Percentiles rank a stretch among this genome's conserved stretches.
Evolutionary conservation across 2,888 invertebrate genomes (phyloP).

Genomic region (Pyralis farinalis): DNA sequence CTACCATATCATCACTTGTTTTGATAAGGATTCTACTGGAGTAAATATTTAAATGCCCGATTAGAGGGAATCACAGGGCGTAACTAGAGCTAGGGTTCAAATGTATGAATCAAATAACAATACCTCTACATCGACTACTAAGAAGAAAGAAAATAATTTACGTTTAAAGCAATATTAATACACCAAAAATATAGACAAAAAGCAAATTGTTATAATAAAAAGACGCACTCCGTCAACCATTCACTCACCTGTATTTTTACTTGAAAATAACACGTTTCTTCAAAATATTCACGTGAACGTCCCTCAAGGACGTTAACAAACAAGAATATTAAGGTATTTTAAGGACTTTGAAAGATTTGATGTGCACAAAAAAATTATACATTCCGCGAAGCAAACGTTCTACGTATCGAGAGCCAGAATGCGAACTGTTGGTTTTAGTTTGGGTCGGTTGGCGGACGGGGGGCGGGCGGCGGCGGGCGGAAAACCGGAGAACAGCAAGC

Average conservation of each 20-base stretch:
- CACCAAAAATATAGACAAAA: constrained; percentile 45
- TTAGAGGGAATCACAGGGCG: constrained; percentile 13
- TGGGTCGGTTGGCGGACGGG: constrained; percentile 42
- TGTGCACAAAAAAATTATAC: constrained; percentile 76
- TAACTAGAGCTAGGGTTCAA: constrained; percentile 38
- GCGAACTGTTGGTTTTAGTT: constrained; percentile 79
- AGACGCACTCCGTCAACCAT: constrained; percentile 77
- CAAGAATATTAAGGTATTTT: constrained; percentile 73
- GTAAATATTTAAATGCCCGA: constrained; percentile 23
- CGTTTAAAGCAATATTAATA: constrained; percentile 45
- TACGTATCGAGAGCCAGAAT: constrained; percentile 77
- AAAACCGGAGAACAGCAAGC: constrained; percentile 68
- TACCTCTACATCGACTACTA: constrained; percentile 25
- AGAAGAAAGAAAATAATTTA: constrained; percentile 23
- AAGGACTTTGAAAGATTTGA: constrained; percentile 72
- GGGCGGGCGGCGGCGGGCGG: constrained; percentile 54
- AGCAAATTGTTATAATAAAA: constrained; percentile 61
- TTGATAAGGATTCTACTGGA: constrained; percentile 40
- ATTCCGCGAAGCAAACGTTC: constrained; percentile 74
- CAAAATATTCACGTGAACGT: constrained; percentile 64
- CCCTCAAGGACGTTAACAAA: constrained; percentile 58
- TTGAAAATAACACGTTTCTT: constrained; percentile 58
- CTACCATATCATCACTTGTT: constrained; percentile 33
- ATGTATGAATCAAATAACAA: constrained; percentile 39
- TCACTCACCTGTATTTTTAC: constrained; percentile 74